Evolutionary conservation across 1,140 invertebrate genomes (phyloP), one percentile per base, ranked within the genome.

Genomic region (Ips nitidus): DNA sequence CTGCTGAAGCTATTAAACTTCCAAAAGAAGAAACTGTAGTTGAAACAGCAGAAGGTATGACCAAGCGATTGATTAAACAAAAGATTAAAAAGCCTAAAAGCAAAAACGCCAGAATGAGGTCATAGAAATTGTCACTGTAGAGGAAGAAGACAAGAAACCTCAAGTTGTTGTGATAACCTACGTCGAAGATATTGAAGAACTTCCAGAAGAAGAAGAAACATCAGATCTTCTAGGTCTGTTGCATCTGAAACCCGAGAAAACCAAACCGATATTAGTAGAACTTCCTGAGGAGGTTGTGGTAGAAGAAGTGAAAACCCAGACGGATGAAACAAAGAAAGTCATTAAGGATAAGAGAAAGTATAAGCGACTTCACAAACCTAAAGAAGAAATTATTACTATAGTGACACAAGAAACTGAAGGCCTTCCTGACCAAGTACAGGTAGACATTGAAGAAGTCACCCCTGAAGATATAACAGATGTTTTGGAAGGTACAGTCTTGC

Each of bases 1-100:
- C 58, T 4, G 52, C 38, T 6, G 67, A 63, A 40, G 41, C 63
- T 37, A 45, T 36, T 62, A 79, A 82, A 74, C 61, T 80, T 7
- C 68, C 75, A 37, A 75, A 80, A 58, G 67, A 77, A 61, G 62
- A 74, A 43, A 79, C 71, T 5, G 45, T 66, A 37, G 75, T 71
- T 0, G 69, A 78, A 41, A 42, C 47, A 37, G 53, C 67, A 36
- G 69, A 68, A 52, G 70, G 71, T 36, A 76, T 75, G 0, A 77
- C 77, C 38, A 80, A 76, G 58, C 58, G 73, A 5, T 65, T 77
- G 8, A 77, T 74, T 52, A 81, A 77, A 73, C 55, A 56, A 77
- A 80, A 22, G 70, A 78, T 80, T 50, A 83, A 80, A 8, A 83
- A 82, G 66, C 78, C 77, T 3, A 80, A 79, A 43, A 83, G 82